These are phyloP conservation scores for Iguana delicatissima DNA, from an alignment of 2,797 vertebrate species.

Conservation along the genomic window DNA sequence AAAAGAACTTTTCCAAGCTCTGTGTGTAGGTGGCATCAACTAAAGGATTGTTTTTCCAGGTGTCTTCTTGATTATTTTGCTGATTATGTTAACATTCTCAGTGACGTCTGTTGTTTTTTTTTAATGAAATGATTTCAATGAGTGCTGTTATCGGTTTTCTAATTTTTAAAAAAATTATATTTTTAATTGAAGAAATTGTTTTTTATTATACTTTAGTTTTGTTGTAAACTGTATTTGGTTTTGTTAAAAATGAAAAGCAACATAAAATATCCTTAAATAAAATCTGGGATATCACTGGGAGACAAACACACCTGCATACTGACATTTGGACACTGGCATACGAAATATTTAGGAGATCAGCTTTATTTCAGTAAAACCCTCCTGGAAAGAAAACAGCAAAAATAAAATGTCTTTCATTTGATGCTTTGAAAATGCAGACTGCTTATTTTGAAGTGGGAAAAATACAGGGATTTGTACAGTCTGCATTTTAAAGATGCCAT, in stretches of 20 bases:
- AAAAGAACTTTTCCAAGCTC: neutral
- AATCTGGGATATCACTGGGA: slow-evolving; percentile 24
- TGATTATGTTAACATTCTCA: no score
- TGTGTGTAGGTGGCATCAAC: neutral
- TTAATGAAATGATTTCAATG: neutral
- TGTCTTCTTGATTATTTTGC: neutral
- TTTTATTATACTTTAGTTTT: no score
- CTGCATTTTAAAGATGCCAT: neutral
- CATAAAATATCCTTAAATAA: neutral
- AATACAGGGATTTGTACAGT: slow-evolving; percentile 14
- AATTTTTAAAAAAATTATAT: neutral
- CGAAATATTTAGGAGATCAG: slow-evolving; percentile 12
- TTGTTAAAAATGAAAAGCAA: neutral
- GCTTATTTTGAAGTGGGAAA: slow-evolving; percentile 4
- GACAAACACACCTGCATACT: rapidly evolving
- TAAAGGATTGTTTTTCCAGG: neutral
- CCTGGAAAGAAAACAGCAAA: slow-evolving; percentile 25
- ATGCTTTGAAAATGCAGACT: slow-evolving; percentile 14
- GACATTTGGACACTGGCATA: neutral
- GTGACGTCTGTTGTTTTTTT: neutral
- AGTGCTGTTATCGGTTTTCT: neutral
- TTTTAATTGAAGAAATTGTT: no score
- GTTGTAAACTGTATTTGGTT: no score
- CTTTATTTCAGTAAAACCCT: slow-evolving; percentile 45
- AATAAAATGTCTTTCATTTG: neutral